Percentiles rank a stretch among this genome's conserved stretches.
phyloP scores from a whole-genome alignment of 2,888 invertebrate species.

The Troglohyphantes excavatus region DNA sequence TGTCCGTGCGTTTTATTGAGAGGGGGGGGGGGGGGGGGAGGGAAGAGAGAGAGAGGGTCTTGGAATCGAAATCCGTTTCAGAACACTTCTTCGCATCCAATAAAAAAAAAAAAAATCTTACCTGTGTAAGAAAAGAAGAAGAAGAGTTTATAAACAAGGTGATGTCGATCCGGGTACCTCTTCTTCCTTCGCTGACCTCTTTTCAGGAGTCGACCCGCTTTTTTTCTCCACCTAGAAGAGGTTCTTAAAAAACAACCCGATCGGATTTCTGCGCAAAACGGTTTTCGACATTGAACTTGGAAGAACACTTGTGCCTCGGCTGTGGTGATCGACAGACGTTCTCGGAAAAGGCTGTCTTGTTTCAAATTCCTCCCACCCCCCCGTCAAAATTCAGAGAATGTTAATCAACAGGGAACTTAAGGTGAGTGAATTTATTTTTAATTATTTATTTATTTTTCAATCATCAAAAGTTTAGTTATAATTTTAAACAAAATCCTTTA shows the following conservation, averaged over 20 bases:
- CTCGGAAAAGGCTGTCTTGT: neutral
- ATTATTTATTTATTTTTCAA: neutral
- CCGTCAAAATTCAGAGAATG: neutral
- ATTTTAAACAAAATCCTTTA: too few relatives aligned
- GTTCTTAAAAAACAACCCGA: conserved; percentile 63
- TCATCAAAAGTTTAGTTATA: too few relatives aligned
- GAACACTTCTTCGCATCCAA: too few relatives aligned
- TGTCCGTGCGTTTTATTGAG: too few relatives aligned
- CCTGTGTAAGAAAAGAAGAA: neutral
- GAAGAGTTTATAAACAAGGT: neutral
- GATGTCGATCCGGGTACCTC: conserved; percentile 47
- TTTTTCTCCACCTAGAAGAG: neutral
- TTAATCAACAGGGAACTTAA: conserved; percentile 27
- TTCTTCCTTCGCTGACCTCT: conserved; percentile 44
- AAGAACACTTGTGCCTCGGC: conserved; percentile 2
- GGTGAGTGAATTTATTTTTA: conserved; percentile 32
- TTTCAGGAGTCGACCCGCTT: conserved; percentile 62
- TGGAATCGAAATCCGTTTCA: too few relatives aligned
- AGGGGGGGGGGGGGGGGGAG: too few relatives aligned
- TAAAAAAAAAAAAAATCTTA: too few relatives aligned
- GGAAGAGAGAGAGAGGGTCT: too few relatives aligned
- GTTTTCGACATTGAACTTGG: conserved; percentile 71
- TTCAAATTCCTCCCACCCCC: too few relatives aligned
- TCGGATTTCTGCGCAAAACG: conserved; percentile 32
- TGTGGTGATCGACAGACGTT: neutral